Evolutionary conservation across 1,140 invertebrate genomes (phyloP).

Genomic region (Drosophila miranda): DNA sequence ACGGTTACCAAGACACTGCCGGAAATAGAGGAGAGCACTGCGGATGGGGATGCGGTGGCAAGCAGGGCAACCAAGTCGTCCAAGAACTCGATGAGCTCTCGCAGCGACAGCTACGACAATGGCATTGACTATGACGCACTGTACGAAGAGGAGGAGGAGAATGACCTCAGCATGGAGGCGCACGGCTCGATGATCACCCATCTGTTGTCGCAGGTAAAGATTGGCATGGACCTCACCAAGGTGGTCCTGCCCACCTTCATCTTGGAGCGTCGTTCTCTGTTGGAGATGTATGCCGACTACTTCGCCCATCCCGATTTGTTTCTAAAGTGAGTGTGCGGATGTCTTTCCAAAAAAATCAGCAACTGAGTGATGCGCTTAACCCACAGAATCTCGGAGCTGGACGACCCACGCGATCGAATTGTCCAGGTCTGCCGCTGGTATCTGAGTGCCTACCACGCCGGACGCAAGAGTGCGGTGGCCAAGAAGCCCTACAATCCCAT

Average conservation of each 20-base stretch:
- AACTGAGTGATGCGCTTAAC: background rate
- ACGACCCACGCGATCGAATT: constrained; percentile 94
- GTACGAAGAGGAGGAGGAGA: constrained; percentile 94
- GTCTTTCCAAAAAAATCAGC: rapidly evolving
- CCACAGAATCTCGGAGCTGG: constrained; percentile 90
- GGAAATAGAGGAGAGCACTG: constrained; percentile 61
- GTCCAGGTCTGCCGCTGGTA: constrained; percentile 97
- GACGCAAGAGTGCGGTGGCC: constrained; percentile 95
- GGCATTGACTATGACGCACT: constrained; percentile 89
- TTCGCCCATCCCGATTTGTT: constrained; percentile 99
- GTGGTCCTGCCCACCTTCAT: constrained; percentile 98
- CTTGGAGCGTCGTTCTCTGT: constrained; percentile 94
- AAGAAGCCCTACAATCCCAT: constrained; percentile 99
- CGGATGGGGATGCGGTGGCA: constrained; percentile 37
- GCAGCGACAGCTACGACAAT: constrained; percentile 59
- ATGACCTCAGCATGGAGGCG: constrained; percentile 93
- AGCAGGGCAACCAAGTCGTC: constrained; percentile 23
- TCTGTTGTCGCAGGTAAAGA: constrained; percentile 97
- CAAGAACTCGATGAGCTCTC: constrained; percentile 35
- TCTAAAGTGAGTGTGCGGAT: constrained; percentile 87
- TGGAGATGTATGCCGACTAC: constrained; percentile 99
- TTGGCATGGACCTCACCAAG: constrained; percentile 99
- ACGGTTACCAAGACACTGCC: constrained; percentile 29
- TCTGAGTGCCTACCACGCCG: constrained; percentile 98
- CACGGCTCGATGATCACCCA: constrained; percentile 98